Evolutionary conservation across 2,113 vertebrate species (phyloP).

Genomic region (Drymodes brunneopygia): DNA sequence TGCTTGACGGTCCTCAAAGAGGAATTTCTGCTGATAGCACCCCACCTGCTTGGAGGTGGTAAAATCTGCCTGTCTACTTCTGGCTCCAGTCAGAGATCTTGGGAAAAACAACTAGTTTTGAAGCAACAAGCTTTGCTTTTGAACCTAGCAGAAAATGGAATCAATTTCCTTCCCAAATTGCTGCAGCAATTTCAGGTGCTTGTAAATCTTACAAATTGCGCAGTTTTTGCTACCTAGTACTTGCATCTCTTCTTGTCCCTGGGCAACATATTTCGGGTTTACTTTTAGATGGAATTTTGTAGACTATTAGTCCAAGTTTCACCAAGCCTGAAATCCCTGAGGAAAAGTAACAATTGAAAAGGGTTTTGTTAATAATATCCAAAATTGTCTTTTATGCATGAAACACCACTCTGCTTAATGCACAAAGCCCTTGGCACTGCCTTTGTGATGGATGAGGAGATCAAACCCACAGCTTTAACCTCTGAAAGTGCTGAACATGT

Average conservation of each 20-base stretch:
- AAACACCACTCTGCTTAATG: background rate
- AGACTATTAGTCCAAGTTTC: background rate
- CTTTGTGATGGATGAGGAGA: background rate
- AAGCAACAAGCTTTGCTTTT: background rate
- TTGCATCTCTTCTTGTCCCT: background rate
- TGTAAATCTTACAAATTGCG: background rate
- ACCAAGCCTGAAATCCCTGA: background rate
- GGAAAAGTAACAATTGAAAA: background rate
- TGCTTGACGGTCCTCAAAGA: background rate
- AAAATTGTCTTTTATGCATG: background rate
- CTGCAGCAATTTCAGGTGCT: background rate
- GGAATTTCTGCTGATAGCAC: background rate
- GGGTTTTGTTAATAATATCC: background rate
- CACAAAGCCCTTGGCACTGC: background rate
- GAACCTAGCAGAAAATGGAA: background rate
- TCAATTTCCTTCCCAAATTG: background rate
- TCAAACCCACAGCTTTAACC: background rate
- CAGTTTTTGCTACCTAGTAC: background rate
- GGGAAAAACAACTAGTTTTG: background rate
- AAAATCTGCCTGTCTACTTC: background rate
- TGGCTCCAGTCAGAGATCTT: background rate
- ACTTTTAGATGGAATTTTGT: background rate
- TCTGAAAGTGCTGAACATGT: background rate
- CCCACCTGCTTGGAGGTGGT: background rate
- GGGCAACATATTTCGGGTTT: background rate